Conservation (phyloP, 2,113 vertebrate species). For the Rousettus leschenaultii region DNA sequence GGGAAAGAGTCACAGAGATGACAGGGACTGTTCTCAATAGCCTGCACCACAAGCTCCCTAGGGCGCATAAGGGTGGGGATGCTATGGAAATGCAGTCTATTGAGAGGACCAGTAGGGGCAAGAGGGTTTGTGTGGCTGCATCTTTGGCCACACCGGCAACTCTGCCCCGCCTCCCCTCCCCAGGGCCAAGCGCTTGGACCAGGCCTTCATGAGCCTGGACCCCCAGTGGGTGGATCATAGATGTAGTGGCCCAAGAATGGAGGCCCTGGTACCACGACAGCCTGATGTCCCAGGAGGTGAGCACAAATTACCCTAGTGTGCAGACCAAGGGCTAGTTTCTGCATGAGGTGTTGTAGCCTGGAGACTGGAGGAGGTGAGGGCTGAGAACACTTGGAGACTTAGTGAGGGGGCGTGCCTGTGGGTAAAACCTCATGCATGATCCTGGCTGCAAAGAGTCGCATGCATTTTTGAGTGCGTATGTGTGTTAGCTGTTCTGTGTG, state of each 20-base stretch:
- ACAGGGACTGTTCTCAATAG: background rate
- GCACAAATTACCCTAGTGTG: slow-evolving; percentile 52
- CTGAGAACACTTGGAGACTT: background rate
- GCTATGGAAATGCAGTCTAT: no score
- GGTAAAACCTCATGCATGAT: background rate
- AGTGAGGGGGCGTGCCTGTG: background rate
- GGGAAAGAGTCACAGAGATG: background rate
- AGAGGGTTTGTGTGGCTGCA: background rate
- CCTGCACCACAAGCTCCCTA: background rate
- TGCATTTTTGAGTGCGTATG: accelerated
- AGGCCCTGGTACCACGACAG: slow-evolving; percentile 87
- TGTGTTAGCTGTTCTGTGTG: background rate
- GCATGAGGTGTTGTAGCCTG: background rate
- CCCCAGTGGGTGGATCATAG: slow-evolving; percentile 59
- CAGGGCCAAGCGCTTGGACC: slow-evolving; percentile 91
- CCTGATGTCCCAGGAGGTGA: slow-evolving; percentile 83
- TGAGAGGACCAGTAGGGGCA: background rate
- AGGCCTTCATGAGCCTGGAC: slow-evolving; percentile 90
- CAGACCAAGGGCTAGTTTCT: background rate
- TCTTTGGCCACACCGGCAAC: background rate
- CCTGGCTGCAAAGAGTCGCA: background rate
- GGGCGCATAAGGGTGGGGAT: no score
- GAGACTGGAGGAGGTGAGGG: background rate
- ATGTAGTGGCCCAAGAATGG: background rate
- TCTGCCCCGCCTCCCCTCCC: background rate